Conservation (phyloP, 1,140 invertebrate species). For the Portunus trituberculatus region DNA sequence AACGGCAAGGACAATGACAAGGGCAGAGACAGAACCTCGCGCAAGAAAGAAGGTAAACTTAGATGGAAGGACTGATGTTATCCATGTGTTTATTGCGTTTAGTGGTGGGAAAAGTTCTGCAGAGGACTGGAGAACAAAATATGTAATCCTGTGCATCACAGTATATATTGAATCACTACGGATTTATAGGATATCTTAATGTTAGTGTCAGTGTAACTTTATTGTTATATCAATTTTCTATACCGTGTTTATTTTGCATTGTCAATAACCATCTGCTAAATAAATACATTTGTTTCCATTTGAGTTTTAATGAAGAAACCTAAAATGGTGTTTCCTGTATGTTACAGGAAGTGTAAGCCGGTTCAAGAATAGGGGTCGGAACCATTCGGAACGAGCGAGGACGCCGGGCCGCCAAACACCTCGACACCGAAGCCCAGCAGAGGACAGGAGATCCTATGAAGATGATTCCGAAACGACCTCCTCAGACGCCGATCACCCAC, state of each 20-base stretch:
- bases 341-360: constrained; percentile 77
- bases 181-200: constrained; percentile 35
- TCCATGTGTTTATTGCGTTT: constrained; percentile 63
- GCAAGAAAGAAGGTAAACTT: constrained; percentile 78
- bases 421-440: constrained; percentile 51
- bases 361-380: constrained; percentile 72
- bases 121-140: constrained; percentile 69
- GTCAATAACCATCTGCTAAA: constrained; percentile 70
- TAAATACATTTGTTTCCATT: constrained; percentile 64
- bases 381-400: constrained; percentile 73
- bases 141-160: constrained; percentile 70
- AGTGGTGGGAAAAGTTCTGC: constrained; percentile 63
- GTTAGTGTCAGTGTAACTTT: constrained; percentile 40
- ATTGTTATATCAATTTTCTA: constrained; percentile 61
- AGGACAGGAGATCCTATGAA: constrained; percentile 50
- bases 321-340: constrained; percentile 75
- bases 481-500: constrained; percentile 37
- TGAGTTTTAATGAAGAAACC: constrained; percentile 71
- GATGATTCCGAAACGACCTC: constrained; percentile 38
- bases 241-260: constrained; percentile 72
- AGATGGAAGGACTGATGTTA: constrained; percentile 74
- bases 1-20: constrained; percentile 74
- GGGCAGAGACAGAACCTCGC: constrained; percentile 76
- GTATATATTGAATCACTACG: constrained; percentile 62
- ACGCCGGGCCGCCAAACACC: constrained; percentile 76